phyloP scores from a whole-genome alignment of 2,113 vertebrate species.

The Sardina pilchardus region DNA sequence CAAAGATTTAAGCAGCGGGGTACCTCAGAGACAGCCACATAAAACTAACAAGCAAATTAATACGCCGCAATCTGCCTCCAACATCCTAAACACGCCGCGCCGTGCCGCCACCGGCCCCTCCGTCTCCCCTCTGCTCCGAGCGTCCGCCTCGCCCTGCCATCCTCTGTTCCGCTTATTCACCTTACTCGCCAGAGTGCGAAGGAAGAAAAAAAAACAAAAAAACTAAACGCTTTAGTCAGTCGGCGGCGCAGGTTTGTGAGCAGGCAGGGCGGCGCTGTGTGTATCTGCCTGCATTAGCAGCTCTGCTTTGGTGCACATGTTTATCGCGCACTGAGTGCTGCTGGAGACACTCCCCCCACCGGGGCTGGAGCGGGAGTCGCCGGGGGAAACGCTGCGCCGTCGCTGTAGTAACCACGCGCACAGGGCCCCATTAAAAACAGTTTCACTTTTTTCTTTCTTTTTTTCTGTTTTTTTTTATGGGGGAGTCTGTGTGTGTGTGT shows the following conservation, averaged over 20 bases:
- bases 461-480: not conserved
- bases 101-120: not conserved
- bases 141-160: not conserved
- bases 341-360: constrained; percentile 61
- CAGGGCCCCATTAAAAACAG: constrained; percentile 73
- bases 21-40: constrained; percentile 31
- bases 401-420: constrained; percentile 72
- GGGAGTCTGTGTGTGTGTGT: not conserved
- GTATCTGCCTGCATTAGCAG: constrained; percentile 56
- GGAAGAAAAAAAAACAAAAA: too few relatives aligned
- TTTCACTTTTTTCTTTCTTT: constrained; percentile 38
- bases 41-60: constrained; percentile 65
- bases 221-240: not conserved
- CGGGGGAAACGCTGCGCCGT: constrained; percentile 66
- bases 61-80: constrained; percentile 66
- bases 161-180: not conserved
- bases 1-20: constrained; percentile 33
- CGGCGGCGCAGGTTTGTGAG: not conserved
- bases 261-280: constrained; percentile 45
- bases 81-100: constrained; percentile 37
- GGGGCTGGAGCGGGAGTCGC: constrained; percentile 69
- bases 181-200: not conserved
- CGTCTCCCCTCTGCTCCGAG: not conserved
- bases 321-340: constrained; percentile 64
- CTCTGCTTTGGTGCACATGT: constrained; percentile 69